Base-by-base conservation (phyloP, 2,113 vertebrate species). In the Elephantulus edwardii region DNA sequence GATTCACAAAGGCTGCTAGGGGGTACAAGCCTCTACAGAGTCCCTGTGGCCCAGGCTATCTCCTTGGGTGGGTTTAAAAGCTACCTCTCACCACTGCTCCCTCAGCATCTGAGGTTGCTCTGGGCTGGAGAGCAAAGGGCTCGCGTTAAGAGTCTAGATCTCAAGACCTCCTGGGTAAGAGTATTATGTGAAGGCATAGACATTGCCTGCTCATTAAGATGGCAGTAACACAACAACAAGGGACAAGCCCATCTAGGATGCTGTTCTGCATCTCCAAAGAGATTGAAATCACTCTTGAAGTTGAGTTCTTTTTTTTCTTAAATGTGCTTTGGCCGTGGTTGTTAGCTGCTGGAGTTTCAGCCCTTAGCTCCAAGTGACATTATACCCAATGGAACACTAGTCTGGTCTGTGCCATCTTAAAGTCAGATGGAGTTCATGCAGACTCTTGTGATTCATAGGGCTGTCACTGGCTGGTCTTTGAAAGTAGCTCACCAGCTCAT, bases 161-260 rank as follows among this genome's bases (percentile, higher is more conserved):
- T 89, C n/a, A 6, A 42, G 28, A 46, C 7, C n/a, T 83, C 62
- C 38, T 68, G 71, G 87, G 17, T 72, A 24, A 75, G 83, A 86
- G 19, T 78, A 6, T 20, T 44, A 5, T 3, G 4, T 44, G 17
- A 81, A 88, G 66, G 56, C 2, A 14, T 11, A 66, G 44, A 82
- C 60, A 38, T 68, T 68, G 26, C 48, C 75, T 42, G 71, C 35
- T 77, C 48, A 86, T 30, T 83, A 33, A 82, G 88, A 86, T 33
- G 40, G 17, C 24, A 38, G 14, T 7, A 52, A 33, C 66, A 35
- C 35, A 46, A 30, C 46, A 44, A 17, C 8, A 44, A 58, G 16
- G 3, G 54, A 17, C 6, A 89, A 9, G 13, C 75, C 48, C 54
- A 26, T 28, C 2, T 26, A 16, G 40, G 26, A 30, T 54, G n/a